Base-by-base conservation (phyloP, 2,888 invertebrate species). In the Synanthedon formicaeformis region DNA sequence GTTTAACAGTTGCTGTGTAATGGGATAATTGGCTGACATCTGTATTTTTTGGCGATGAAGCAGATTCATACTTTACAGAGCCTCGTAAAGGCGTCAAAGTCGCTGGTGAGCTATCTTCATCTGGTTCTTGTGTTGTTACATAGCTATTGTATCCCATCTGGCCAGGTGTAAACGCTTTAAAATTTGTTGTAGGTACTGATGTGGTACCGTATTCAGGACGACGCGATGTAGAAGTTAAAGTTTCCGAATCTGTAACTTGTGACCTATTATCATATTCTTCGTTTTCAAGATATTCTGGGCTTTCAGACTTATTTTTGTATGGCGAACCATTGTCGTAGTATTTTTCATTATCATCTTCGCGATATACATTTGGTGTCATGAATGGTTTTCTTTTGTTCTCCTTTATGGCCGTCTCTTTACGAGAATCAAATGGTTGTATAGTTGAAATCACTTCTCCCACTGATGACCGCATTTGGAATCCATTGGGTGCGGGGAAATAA, bases 361-460 rank as follows among this genome's bases (percentile, higher is more conserved):
- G 55, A 16, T 57, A 58, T 5, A 61, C 64, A 40, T 65, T 65
- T 41, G 67, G 65, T 41, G 63, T 67, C 34, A 63, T 60, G 51
- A 67, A 70, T 4, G 68, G 66, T 45, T 60, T 62, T 11, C 51
- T 51, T 41, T 16, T 49, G 13, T 16, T 16, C 58, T 58, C 2
- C 56, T 51, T 48, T 53, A 48, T 1, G 12, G 27, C 53, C 48
- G 14, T 16, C 49, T 16, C 16, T 16, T 16, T 6, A 14, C 14
- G 13, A 41, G 41, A 41, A 13, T 13, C n/a, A 41, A 8, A 13
- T 41, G 58, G 53, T 56, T 13, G 53, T 50, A 50, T 45, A 1
- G 50, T 55, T 3, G 34, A 41, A 1, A 51, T 50, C 40, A 48
- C 2, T 40, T 48, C 51, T n/a, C 50, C 53, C 48, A 51, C 54